Base-by-base conservation (phyloP, 2,113 vertebrate species). In the Nothocercus julius region DNA sequence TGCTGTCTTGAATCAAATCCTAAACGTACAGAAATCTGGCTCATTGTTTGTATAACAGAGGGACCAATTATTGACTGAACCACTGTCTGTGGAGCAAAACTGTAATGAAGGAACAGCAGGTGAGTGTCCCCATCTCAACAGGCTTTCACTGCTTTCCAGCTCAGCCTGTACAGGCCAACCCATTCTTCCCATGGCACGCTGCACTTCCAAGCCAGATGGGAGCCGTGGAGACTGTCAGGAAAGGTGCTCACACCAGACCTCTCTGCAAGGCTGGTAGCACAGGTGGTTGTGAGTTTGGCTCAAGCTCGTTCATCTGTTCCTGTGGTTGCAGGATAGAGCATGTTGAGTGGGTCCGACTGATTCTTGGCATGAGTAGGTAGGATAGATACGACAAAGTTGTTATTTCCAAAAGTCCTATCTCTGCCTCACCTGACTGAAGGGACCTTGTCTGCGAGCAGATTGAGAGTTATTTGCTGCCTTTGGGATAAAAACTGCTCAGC, bases 181-280 rank as follows among this genome's bases (percentile, higher is more conserved):
- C 53, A 16, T 68, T 0, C 0, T 78, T 80, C 49, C 49, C 40
- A 9, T 54, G 40, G n/a, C 36, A 0, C 34, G 28, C 49, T 82
- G 27, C 3, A 5, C 75, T 76, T 64, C n/a, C 44, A 47, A 34
- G 25, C 0, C 2, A 80, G 34, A 14, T 68, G 27, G 27, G 27
- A 76, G 34, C 32, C 80, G 49, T 15, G 13, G 4, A 27, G 59
- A 38, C 72, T 53, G 11, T 30, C 69, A 30, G 25, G 61, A 85
- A 66, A 3, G 3, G 24, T 17, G 18, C 54, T 42, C 44, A 38
- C 13, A 64, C 13, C 36, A 16, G 28, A 25, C 19, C 30, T 68
- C 30, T 68, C 56, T 17, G 20, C 24, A 24, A 42, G 11, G 36
- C 10, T 18, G 22, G 54, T 24, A 21, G 56, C 42, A 56, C 53